Evolutionary conservation across 1,140 invertebrate genomes (phyloP), one percentile per base, ranked within the genome.

Genomic region (Neoseiulus cucumeris): DNA sequence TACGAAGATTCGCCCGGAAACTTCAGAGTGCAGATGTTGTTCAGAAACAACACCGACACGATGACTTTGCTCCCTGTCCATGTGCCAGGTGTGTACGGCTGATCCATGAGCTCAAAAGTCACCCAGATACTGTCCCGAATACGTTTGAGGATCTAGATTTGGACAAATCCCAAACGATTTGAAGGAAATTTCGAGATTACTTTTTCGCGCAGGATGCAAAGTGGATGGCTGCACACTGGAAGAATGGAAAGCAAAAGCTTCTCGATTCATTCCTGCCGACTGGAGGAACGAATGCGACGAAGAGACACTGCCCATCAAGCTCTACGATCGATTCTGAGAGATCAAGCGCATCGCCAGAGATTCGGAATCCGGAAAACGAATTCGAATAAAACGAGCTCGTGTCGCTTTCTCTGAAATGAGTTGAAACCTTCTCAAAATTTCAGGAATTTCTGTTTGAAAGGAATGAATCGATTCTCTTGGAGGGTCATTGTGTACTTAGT

Each of bases 201-300:
- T 28, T 28, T 47, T 59, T 25, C 9, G 14, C 22, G 17, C 33
- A 59, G 51, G 51, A 17, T 59, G 51, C 9, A 59, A 17, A 33
- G 14, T 25, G 14, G 17, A 17, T 29, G 51, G 51, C 51, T 59
- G 51, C 22, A 17, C 14, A 2, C 22, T 59, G 14, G 14, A 25
- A 4, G 17, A 20, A 20, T 59, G 51, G 51, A 59, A 25, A 1
- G 4, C 14, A 9, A 59, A 59, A 33, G 22, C 22, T 1, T 17
- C 14, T 2, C 51, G 12, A 2, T 25, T 59, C 12, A 59, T 59
- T 25, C 51, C 51, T 12, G 22, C 17, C 14, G 51, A 59, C 22
- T 59, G 51, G 51, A 25, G 51, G 14, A 59, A 25, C 25, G 51
- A 59, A 33, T 59, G 51, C 51, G 51, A 20, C 14, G 51, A 59